Evolutionary conservation across 1,140 invertebrate genomes (phyloP), one percentile per base, ranked within the genome.

Genomic region (Hyles euphorbiae): DNA sequence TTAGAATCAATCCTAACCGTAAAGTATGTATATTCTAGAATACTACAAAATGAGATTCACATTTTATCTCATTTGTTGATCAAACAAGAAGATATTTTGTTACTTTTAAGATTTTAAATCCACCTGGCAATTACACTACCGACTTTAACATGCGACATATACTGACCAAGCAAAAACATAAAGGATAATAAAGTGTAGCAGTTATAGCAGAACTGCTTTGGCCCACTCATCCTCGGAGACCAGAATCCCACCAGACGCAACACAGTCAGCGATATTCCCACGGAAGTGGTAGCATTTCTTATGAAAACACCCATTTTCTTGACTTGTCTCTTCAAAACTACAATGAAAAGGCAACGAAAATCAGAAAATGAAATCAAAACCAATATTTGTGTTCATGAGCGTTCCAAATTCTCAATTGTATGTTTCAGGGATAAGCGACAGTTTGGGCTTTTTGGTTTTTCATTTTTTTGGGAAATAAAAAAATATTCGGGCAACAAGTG

Each of bases 101-200:
- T 22, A 22, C 22, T 22, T 22, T 22, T 22, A 22, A 22, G 2
- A 22, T 22, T 22, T 22, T 2, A 22, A 22, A 22, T 22, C 2
- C 22, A 22, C 22, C 22, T 22, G 22, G 22, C 22, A 22, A 22
- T 22, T 22, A 22, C 22, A 40, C 36, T 40, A 1, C 8, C 8
- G 8, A 8, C 4, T 40, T 40, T 40, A 5, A 40, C 5, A 40
- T 40, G 36, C 46, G n/a, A n/a, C 7, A 11, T 10, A 32, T 12
- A 60, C 68, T 34, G 65, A 81, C 78, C 78, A 12, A 81, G 53
- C 6, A 78, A 7, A 53, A 73, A 66, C 58, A 76, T 68, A 53
- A 74, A 81, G 3, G 63, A 68, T 12, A 74, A 43, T 3, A 65
- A n/a, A 3, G 60, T 54, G 22, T 67, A 70, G 9, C 49, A 62